Evolutionary conservation across 1,140 invertebrate species (phyloP).

Genomic region (Nymphalis io): DNA sequence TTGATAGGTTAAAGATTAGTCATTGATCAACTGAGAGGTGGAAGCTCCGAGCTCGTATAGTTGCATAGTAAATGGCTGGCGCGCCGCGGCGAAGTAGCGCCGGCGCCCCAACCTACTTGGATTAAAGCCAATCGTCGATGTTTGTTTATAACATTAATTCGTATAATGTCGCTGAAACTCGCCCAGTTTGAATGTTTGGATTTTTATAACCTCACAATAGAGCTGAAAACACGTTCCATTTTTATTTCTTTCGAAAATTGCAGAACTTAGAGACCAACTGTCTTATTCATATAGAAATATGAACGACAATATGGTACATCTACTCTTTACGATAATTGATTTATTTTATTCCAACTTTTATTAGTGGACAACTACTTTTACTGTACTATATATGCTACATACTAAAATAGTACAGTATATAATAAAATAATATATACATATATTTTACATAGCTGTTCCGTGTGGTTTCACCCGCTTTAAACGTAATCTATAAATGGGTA

Average conservation of each 20-base stretch:
- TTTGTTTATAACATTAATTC: constrained; percentile 78
- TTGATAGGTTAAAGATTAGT: constrained; percentile 29
- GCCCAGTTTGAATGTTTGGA: constrained; percentile 36
- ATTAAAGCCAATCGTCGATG: constrained; percentile 59
- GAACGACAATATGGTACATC: too few species aligned
- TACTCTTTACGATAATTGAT: too few species aligned
- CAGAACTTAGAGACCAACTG: neutral
- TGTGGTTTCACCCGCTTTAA: too few species aligned
- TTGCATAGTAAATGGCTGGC: constrained; percentile 48
- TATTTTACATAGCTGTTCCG: too few species aligned
- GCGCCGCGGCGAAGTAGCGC: constrained; percentile 55
- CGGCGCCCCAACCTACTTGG: constrained; percentile 72
- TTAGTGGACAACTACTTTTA: too few species aligned
- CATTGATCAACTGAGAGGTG: constrained; percentile 37
- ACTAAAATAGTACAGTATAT: too few species aligned
- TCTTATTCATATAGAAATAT: neutral
- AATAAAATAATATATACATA: too few species aligned
- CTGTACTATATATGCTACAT: too few species aligned
- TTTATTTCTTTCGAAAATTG: neutral
- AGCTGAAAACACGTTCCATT: neutral
- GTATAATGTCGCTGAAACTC: constrained; percentile 62
- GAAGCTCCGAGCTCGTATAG: constrained; percentile 28
- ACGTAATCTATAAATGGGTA: too few species aligned
- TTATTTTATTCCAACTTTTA: too few species aligned
- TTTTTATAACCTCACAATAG: constrained; percentile 14